Percentiles rank a stretch among this genome's conserved stretches.
These are phyloP conservation scores for Hylomyscus alleni DNA, from an alignment of 2,797 vertebrate species.

Conservation along the genomic window DNA sequence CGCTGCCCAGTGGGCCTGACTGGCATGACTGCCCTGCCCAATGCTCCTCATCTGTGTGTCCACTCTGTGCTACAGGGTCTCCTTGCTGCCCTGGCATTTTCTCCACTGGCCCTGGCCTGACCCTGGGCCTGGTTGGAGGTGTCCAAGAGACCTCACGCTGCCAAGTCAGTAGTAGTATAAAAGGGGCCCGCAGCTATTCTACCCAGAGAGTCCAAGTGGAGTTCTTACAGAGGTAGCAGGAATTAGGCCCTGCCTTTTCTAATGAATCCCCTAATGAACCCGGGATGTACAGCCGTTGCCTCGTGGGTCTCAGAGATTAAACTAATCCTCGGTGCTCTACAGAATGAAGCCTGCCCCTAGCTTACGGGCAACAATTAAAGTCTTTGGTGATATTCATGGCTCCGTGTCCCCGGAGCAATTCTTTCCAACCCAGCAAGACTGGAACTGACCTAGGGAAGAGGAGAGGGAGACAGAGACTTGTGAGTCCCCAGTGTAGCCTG, in stretches of 20 bases:
- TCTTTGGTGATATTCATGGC: background rate
- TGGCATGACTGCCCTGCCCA: background rate
- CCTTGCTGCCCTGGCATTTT: background rate
- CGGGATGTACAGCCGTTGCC: constrained; percentile 63
- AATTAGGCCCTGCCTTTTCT: background rate
- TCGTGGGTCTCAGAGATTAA: constrained; percentile 82
- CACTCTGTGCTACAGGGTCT: background rate
- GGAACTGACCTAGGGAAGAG: background rate
- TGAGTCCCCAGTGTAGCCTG: background rate
- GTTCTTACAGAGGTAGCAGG: background rate
- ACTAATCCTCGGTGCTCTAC: constrained; percentile 70
- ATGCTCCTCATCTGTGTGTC: background rate
- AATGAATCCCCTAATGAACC: background rate
- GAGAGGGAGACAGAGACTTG: background rate
- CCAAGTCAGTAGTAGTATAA: background rate
- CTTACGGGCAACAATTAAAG: constrained; percentile 77
- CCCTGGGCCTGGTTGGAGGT: rapidly evolving
- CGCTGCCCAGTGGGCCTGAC: background rate
- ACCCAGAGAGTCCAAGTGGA: rapidly evolving
- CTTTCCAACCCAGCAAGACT: background rate
- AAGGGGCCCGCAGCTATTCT: background rate
- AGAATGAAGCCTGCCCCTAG: constrained; percentile 81
- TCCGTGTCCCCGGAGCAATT: background rate
- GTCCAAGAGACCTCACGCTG: background rate
- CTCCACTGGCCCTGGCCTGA: rapidly evolving